These are phyloP conservation scores for Trissolcus japonicus DNA, from an alignment of 2,888 invertebrate genomes.

Conservation along the genomic window DNA sequence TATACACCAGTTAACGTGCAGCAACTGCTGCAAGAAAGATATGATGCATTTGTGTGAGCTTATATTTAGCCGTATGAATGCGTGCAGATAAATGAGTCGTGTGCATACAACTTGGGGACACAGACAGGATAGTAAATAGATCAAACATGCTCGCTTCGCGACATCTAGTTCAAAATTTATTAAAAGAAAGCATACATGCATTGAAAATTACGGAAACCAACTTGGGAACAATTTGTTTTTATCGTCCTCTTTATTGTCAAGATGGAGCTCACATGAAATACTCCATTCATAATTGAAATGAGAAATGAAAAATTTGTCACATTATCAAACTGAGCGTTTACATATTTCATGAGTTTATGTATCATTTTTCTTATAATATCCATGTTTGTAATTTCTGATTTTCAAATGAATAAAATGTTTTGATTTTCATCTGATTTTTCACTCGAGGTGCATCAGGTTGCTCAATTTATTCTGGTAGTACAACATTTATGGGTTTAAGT, in stretches of 20 bases:
- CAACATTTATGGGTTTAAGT: constrained; percentile 5
- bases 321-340: neutral
- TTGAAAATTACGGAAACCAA: constrained; percentile 19
- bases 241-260: constrained; percentile 3
- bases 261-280: neutral
- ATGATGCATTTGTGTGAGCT: constrained; percentile 45
- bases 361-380: too few relatives aligned
- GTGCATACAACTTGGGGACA: constrained; percentile 18
- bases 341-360: too few relatives aligned
- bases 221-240: neutral
- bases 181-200: constrained; percentile 26
- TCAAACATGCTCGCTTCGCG: constrained; percentile 26
- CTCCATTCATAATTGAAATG: neutral
- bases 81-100: constrained; percentile 47
- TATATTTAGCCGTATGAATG: constrained; percentile 40
- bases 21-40: constrained; percentile 50
- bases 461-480: too few relatives aligned
- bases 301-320: too few relatives aligned
- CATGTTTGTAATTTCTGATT: too few relatives aligned
- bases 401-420: too few relatives aligned
- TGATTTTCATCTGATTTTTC: neutral
- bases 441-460: neutral
- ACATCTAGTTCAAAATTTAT: constrained; percentile 24
- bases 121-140: constrained; percentile 25
- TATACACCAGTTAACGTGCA: constrained; percentile 23